Conservation (phyloP, 1,140 invertebrate genomes). For the Copidosoma floridanum region DNA sequence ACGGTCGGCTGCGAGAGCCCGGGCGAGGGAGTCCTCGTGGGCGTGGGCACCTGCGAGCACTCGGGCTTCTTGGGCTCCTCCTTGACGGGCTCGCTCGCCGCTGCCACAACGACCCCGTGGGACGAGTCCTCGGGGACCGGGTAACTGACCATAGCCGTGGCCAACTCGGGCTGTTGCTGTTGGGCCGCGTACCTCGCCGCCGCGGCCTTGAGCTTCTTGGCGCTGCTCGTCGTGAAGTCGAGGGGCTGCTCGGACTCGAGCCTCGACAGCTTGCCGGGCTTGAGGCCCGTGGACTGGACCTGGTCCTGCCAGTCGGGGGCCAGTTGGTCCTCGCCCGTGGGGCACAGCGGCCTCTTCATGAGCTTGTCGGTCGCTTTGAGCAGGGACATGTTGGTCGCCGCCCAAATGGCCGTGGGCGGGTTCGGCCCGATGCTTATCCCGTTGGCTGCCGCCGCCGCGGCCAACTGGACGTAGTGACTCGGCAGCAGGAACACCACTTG, state of each 20-base stretch:
- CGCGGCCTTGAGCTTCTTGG: constrained; percentile 39
- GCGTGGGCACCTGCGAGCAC: background rate
- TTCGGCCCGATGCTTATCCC: constrained; percentile 54
- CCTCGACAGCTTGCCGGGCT: constrained; percentile 44
- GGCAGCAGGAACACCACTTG: constrained; percentile 61
- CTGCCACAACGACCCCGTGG: background rate
- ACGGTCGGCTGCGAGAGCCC: background rate
- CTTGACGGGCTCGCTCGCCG: background rate
- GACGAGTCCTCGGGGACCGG: background rate
- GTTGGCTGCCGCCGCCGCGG: constrained; percentile 53
- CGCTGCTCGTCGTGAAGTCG: constrained; percentile 50
- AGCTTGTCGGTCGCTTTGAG: constrained; percentile 53
- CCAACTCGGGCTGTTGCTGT: constrained; percentile 17
- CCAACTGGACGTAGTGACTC: constrained; percentile 59
- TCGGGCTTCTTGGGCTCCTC: background rate
- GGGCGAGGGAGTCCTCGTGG: background rate
- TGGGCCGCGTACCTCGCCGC: constrained; percentile 27
- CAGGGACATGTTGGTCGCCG: constrained; percentile 54
- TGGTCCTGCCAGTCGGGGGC: constrained; percentile 36
- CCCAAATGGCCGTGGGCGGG: constrained; percentile 54
- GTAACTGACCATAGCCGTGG: background rate
- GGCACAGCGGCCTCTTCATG: constrained; percentile 44
- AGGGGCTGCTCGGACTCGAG: constrained; percentile 50
- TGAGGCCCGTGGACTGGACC: constrained; percentile 13
- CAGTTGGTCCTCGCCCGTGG: constrained; percentile 40